Base-by-base conservation (phyloP, 2,113 vertebrate genomes). In the Oreochromis aureus region DNA sequence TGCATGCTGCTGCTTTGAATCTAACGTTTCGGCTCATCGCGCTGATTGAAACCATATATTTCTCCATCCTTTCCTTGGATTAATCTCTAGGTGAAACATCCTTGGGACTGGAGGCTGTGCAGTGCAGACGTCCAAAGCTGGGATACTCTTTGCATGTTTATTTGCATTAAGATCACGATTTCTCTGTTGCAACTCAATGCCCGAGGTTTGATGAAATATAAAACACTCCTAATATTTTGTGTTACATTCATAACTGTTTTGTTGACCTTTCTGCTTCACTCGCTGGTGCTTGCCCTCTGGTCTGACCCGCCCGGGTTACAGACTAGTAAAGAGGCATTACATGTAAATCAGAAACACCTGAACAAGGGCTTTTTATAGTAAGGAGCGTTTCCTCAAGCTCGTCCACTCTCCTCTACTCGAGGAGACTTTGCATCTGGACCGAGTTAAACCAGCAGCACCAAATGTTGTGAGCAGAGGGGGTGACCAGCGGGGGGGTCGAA, bases 401-500 rank as follows among this genome's bases (percentile, higher is more conserved):
- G 63, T 79, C 56, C 36, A 5, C 32, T 90, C 71, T 86, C 56
- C 44, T 85, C 53, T 83, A 19, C 51, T 91, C 36, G 3, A 66
- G 61, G 63, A 41, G 69, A 56, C 89, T 83, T 81, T 41, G 89
- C 95, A 96, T 96, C 94, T 95, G 95, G 95, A 94, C 55, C 59
- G 83, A 84, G 91, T 96, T 94, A 92, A 86, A 90, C 53, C 87
- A 93, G 76, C 84, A 81, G 87, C 89, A 89, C 86, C 91, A 95
- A 94, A 94, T 93, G 92, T 94, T 90, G 89, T 87, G 89, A 85
- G 80, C 46, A 59, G 84, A 86, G 66, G 71, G 92, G 85, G 85
- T 39, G 27, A 81, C 30, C 84, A 76, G 92, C 13, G 1, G 90
- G 92, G 92, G 84, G 91, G 89, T 59, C 15, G 15, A 58, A 78